Conservation (phyloP, 2,888 invertebrate species). For the Watsonalla binaria region DNA sequence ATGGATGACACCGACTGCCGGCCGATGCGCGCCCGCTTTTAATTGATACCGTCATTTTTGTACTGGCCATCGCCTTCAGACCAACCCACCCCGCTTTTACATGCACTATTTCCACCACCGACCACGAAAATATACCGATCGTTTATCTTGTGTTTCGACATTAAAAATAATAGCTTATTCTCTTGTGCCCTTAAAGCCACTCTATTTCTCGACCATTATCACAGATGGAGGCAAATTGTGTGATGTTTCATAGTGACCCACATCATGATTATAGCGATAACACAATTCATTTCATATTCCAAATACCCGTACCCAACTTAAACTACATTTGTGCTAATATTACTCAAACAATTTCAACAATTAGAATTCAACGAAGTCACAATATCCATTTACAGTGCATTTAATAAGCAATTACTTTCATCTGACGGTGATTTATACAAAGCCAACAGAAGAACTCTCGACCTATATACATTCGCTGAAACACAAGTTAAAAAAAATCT, state of each 20-base stretch:
- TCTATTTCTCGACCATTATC: slow-evolving; percentile 35
- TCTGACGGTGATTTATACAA: neutral
- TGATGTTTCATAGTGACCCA: slow-evolving; percentile 39
- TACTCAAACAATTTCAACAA: too few relatives aligned
- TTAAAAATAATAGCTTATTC: slow-evolving; percentile 21
- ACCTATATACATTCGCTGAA: slow-evolving; percentile 36
- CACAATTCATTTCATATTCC: too few relatives aligned
- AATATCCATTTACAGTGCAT: slow-evolving; percentile 2
- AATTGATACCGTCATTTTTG: slow-evolving; percentile 73
- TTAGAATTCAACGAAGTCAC: too few relatives aligned
- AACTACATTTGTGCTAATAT: too few relatives aligned
- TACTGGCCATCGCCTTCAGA: slow-evolving; percentile 23
- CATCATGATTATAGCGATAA: slow-evolving; percentile 11
- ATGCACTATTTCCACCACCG: neutral
- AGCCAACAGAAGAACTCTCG: slow-evolving; percentile 18
- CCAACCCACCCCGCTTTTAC: slow-evolving; percentile 5
- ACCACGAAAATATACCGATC: slow-evolving; percentile 30
- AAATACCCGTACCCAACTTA: too few relatives aligned
- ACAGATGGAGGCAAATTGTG: slow-evolving; percentile 40
- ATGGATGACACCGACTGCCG: slow-evolving; percentile 58
- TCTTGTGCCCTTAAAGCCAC: slow-evolving; percentile 21
- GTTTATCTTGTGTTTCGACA: slow-evolving; percentile 34
- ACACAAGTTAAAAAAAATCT: slow-evolving; percentile 38
- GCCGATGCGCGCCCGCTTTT: slow-evolving; percentile 50
- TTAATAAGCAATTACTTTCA: slow-evolving; percentile 11